phyloP scores from a whole-genome alignment of 2,797 vertebrate genomes.

The Acropternis orthonyx region DNA sequence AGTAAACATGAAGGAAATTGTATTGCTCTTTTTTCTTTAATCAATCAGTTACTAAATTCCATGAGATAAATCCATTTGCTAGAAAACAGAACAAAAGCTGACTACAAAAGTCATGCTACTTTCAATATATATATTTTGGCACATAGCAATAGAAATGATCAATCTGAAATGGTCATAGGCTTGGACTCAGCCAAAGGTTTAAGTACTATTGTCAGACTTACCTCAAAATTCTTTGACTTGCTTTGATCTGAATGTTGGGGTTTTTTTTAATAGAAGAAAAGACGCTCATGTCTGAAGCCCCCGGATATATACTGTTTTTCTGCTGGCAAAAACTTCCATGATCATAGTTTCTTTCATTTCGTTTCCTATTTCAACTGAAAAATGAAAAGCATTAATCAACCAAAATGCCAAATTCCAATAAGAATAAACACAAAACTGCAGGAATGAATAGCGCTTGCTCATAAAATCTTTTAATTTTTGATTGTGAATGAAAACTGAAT shows the following conservation, averaged over 20 bases:
- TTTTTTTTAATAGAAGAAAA: background rate
- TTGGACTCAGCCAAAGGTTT: background rate
- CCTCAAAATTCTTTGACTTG: background rate
- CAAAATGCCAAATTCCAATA: background rate
- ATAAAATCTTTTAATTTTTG: background rate
- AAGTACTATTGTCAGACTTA: background rate
- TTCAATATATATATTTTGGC: background rate
- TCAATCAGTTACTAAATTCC: constrained; percentile 87
- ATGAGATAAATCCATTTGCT: constrained; percentile 84
- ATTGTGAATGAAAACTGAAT: background rate
- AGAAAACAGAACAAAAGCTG: constrained; percentile 34
- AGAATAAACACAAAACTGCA: background rate
- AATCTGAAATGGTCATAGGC: background rate
- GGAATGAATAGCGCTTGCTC: background rate
- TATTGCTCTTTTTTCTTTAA: constrained; percentile 85
- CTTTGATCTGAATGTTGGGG: background rate
- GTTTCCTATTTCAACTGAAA: background rate
- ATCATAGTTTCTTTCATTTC: background rate
- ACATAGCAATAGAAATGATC: background rate
- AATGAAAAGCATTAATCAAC: background rate
- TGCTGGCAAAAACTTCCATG: background rate
- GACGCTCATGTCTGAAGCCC: background rate
- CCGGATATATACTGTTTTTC: background rate
- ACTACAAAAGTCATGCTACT: background rate
- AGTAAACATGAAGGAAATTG: constrained; percentile 87